Evolutionary conservation across 2,797 vertebrate species (phyloP), one percentile per base, ranked within the genome.

Genomic region (Etheostoma perlongum): DNA sequence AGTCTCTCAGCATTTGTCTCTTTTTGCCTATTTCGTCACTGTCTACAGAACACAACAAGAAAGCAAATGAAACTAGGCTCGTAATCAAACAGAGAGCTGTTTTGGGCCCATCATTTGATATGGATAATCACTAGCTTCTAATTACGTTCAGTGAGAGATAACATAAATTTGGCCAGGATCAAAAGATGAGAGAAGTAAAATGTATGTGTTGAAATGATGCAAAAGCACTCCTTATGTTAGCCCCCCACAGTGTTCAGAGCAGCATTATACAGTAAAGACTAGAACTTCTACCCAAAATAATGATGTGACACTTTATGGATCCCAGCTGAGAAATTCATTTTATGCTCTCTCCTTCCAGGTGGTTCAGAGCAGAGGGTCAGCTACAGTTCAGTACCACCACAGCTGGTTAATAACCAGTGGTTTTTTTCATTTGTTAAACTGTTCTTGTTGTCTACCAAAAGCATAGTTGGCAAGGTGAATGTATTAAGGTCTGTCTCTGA

Each of bases 301-400:
- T 74, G 59, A 83, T 78, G 76, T 73, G 59, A 67, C 76, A 82
- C 71, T 79, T 74, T 74, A 88, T 78, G 69, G 82, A 81, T 88
- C 83, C 85, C 78, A 72, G 12, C 58, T 75, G 79, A 88, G 76
- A 77, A 72, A 84, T 85, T 79, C 16, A 68, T 57, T 88, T 89
- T 74, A 89, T 80, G 63, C 57, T 69, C 66, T 81, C 66, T 76
- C 51, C 67, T 80, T 81, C 70, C 76, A 79, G 79, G 81, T 85
- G 81, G 63, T 81, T 83, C 55, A 82, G 86, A 86, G 77, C 53
- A 64, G 40, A 74, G 77, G 76, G 78, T 89, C 86, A 88, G 77
- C 67, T 64, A 79, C 61, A 87, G 88, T 85, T 86, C 84, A 89
- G 62, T 33, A 70, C 65, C 76, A 76, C 72, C 76, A 51, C 67